Evolutionary conservation across 2,113 vertebrate genomes (phyloP), one percentile per base, ranked within the genome.

Genomic region (Conger conger): DNA sequence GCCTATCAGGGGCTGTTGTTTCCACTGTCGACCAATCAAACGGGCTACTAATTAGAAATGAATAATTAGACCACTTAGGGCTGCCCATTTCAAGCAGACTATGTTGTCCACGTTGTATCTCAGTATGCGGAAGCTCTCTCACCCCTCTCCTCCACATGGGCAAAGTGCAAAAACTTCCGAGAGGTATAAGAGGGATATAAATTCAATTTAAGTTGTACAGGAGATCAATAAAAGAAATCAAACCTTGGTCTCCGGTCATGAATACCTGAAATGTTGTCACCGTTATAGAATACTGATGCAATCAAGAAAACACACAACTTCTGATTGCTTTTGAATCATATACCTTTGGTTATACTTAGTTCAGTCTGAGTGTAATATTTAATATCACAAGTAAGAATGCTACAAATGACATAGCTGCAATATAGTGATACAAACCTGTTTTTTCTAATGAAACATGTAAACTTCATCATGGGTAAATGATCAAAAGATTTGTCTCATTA

Each of bases 181-280:
- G 60, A 50, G 40, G 11, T 16, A 23, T 60, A 79, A 76, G 38
- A 30, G 7, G n/a, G 30, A 76, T 73, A 50, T 5, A 85, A n/a
- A 45, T 85, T 85, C 63, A 83, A 76, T 76, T 83, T 42, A 83
- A 50, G 27, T 38, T 0, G 38, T 37, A 42, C 23, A 63, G 57
- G 18, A 63, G 50, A 60, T 57, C 50, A 82, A 60, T 82, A 63
- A 60, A 57, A 82, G 13, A 83, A 73, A 68, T 38, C 57, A 4
- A 73, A 42, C 60, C 36, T n/a, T 9, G 33, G 33, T 73, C 38
- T 30, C 60, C 76, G 78, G 30, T 63, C 38, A 50, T 35, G 53
- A 38, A 76, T 2, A n/a, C 82, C 82, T 83, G 36, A 82, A 30
- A 81, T 78, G 68, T 73, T 73, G 42, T 40, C 38, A 27, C 27